phyloP scores from a whole-genome alignment of 2,888 invertebrate species.

The Tipula vernalis region DNA sequence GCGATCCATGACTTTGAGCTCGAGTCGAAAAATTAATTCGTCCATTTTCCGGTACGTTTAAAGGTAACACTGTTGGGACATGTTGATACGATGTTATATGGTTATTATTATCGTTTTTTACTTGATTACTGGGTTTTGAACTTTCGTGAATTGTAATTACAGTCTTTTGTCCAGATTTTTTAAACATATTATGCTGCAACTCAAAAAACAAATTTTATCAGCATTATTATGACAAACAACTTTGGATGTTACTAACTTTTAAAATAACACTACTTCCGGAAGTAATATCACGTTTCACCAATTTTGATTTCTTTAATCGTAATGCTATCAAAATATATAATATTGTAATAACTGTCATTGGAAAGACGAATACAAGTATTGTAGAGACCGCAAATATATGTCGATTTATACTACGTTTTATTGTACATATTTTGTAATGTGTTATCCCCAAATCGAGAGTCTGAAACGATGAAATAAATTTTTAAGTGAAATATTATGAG shows the following conservation, averaged over 20 bases:
- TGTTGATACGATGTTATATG: not conserved
- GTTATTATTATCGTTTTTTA: not conserved
- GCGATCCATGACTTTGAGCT: conserved; percentile 29
- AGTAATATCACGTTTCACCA: conserved; percentile 23
- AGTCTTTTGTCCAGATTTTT: conserved; percentile 12
- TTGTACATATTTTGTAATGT: conserved; percentile 26
- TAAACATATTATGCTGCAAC: conserved; percentile 20
- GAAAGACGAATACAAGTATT: conserved; percentile 44
- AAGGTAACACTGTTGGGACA: not conserved
- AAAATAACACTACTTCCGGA: conserved; percentile 29
- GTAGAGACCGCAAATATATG: conserved; percentile 42
- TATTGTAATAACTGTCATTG: conserved; percentile 45
- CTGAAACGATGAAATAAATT: conserved; percentile 12
- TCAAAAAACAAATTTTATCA: not conserved
- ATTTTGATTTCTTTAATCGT: conserved; percentile 31
- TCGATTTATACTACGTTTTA: conserved; percentile 31
- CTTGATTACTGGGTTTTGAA: conserved; percentile 11
- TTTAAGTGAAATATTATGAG: too few species aligned
- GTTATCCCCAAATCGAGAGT: conserved; percentile 16
- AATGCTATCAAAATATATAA: conserved; percentile 40
- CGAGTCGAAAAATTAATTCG: conserved; percentile 33
- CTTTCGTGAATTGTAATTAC: conserved; percentile 12
- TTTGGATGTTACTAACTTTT: conserved; percentile 19
- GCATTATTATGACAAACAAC: not conserved
- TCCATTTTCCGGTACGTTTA: conserved; percentile 24